Evolutionary conservation across 2,113 vertebrate genomes (phyloP), one percentile per base, ranked within the genome.

Genomic region (Burhinus bistriatus): DNA sequence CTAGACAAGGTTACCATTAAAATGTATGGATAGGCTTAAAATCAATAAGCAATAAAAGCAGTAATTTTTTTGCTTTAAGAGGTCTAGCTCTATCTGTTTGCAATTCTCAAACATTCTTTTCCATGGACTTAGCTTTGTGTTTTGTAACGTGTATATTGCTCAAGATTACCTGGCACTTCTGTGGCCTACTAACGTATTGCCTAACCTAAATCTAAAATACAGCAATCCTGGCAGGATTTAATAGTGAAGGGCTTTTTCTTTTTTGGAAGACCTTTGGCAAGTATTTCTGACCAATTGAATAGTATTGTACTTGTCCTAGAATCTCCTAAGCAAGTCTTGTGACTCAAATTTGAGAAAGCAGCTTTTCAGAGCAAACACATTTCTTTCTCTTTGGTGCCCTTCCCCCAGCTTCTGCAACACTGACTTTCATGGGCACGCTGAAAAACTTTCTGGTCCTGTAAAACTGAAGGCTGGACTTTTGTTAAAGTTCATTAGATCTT

Each of bases 261-360:
- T 36, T 87, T 30, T 0, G 3, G 58, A 83, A 86, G 94, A 69
- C 16, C 15, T 82, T 91, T 97, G 93, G 87, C 87, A 83, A 88
- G 34, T 47, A 8, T 68, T 71, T 44, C 61, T 92, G 81, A 64
- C 62, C 72, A 55, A 51, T 44, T 59, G 77, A 79, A 87, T 77
- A 27, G 45, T 52, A 57, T 19, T 95, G 95, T 96, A 8, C 95
- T 97, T 98, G 97, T 95, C 80, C 92, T 92, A 68, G 84, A 95
- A 95, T 96, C 88, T 89, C 90, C 80, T 97, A 71, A 97, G 85
- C 21, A 0, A 90, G 80, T 97, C 97, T 96, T 97, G 95, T 98
- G 97, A 98, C 92, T 97, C 47, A 77, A 93, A 16, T 64, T 72
- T 52, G 89, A 84, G 80, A 93, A 97, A 97, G 95, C 89, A 93